A percentile compares a stretch with the other conserved stretches of the same genome.
These are phyloP conservation scores for Arnoldichthys spilopterus DNA, from an alignment of 2,797 vertebrate species.

Conservation along the genomic window DNA sequence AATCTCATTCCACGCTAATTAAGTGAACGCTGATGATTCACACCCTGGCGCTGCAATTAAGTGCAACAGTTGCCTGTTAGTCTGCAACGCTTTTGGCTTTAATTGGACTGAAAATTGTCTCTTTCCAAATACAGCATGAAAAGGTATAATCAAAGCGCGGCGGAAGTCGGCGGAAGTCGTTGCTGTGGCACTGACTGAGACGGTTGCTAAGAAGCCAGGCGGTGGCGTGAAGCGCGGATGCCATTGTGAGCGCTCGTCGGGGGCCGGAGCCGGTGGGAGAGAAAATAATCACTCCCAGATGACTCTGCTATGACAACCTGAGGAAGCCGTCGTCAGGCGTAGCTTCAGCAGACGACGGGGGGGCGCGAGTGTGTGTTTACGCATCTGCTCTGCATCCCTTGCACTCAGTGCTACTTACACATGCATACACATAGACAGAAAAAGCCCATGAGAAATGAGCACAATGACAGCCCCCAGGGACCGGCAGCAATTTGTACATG, in stretches of 20 bases:
- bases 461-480: background rate
- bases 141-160: slow-evolving; percentile 34
- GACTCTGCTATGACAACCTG: slow-evolving; percentile 67
- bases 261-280: slow-evolving; percentile 66
- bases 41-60: slow-evolving; percentile 60
- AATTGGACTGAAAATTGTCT: slow-evolving; percentile 71
- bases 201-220: slow-evolving; percentile 45
- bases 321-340: slow-evolving; percentile 68
- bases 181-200: slow-evolving; percentile 18
- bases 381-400: slow-evolving; percentile 23
- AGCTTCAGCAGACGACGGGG: slow-evolving; percentile 69
- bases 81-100: slow-evolving; percentile 58
- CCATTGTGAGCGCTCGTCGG: slow-evolving; percentile 60
- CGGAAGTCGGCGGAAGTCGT: slow-evolving; percentile 6
- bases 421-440: slow-evolving; percentile 15
- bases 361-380: slow-evolving; percentile 62
- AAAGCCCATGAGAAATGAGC: background rate
- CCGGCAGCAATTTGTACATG: background rate
- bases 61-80: slow-evolving; percentile 65
- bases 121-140: slow-evolving; percentile 64
- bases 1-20: slow-evolving; percentile 70
- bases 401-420: background rate
- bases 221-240: slow-evolving; percentile 59
- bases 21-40: slow-evolving; percentile 65
- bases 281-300: slow-evolving; percentile 72